These are phyloP conservation scores for Branchellion lobata DNA, from an alignment of 2,888 invertebrate species.

Conservation along the genomic window DNA sequence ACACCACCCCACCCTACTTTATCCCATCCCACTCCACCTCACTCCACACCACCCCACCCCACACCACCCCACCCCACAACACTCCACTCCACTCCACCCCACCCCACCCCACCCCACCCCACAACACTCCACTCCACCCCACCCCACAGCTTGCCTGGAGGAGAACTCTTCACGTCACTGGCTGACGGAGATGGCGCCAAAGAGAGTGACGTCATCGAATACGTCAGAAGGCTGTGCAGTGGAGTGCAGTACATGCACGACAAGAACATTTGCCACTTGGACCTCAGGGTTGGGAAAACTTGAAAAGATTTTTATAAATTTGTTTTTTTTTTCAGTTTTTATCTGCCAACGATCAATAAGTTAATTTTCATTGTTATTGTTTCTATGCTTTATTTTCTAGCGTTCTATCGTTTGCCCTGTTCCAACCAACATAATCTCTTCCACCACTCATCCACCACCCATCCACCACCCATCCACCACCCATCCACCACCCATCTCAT, in stretches of 20 bases:
- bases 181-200: constrained; percentile 95
- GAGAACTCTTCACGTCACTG: constrained; percentile 96
- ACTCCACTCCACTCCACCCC: no score
- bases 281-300: constrained; percentile 66
- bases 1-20: no score
- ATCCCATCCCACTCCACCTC: not conserved
- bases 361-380: no score
- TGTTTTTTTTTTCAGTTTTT: not conserved
- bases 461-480: no score
- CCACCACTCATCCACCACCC: no score
- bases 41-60: not conserved
- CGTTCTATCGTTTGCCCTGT: no score
- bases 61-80: constrained; percentile 72
- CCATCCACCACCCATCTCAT: no score
- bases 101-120: not conserved
- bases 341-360: no score
- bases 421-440: no score
- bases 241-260: constrained; percentile 98
- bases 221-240: constrained; percentile 97
- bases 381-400: no score
- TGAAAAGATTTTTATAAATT: not conserved
- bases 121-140: not conserved
- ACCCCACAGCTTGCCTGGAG: constrained; percentile 81
- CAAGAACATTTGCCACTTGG: constrained; percentile 94
- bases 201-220: constrained; percentile 97